Percentiles rank a stretch among this genome's conserved stretches.
Evolutionary conservation across 2,797 vertebrate genomes (phyloP).

Genomic region (Channa striata): DNA sequence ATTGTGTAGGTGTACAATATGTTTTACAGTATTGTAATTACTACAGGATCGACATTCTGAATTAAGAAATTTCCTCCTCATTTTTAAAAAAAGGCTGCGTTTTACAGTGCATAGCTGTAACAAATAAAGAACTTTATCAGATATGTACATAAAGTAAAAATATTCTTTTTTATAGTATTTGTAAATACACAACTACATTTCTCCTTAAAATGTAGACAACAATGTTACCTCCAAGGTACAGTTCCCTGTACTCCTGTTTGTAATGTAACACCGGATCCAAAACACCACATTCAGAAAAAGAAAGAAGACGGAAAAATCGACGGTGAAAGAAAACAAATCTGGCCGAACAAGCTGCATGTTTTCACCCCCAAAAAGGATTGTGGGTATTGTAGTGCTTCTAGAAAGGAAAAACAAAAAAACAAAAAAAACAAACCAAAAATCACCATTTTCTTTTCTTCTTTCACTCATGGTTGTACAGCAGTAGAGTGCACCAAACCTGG

Average conservation of each 20-base stretch:
- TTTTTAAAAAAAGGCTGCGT: conserved; percentile 97
- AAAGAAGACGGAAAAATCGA: conserved; percentile 77
- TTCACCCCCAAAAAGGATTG: conserved; percentile 89
- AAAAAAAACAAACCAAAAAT: conserved; percentile 29
- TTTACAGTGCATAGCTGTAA: conserved; percentile 99
- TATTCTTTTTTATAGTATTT: conserved; percentile 93
- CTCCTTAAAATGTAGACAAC: conserved; percentile 88
- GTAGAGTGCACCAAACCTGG: conserved; percentile 77
- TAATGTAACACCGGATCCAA: conserved; percentile 90
- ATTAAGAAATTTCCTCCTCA: conserved; percentile 96
- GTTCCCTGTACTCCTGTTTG: conserved; percentile 84
- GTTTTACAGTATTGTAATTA: conserved; percentile 90
- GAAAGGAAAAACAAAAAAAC: conserved; percentile 61
- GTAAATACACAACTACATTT: conserved; percentile 96
- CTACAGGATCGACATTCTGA: conserved; percentile 96
- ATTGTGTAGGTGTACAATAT: conserved; percentile 94
- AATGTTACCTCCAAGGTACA: conserved; percentile 88
- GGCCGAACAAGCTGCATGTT: conserved; percentile 90
- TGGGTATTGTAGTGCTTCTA: conserved; percentile 88
- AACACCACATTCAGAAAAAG: conserved; percentile 86
- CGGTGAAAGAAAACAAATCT: conserved; percentile 83
- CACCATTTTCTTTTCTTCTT: conserved; percentile 68
- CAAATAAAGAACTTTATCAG: conserved; percentile 95
- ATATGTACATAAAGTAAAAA: conserved; percentile 99
- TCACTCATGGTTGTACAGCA: conserved; percentile 76